Evolutionary conservation across 2,797 vertebrate genomes (phyloP).

Genomic region (Enteromius unitaeniatus): DNA sequence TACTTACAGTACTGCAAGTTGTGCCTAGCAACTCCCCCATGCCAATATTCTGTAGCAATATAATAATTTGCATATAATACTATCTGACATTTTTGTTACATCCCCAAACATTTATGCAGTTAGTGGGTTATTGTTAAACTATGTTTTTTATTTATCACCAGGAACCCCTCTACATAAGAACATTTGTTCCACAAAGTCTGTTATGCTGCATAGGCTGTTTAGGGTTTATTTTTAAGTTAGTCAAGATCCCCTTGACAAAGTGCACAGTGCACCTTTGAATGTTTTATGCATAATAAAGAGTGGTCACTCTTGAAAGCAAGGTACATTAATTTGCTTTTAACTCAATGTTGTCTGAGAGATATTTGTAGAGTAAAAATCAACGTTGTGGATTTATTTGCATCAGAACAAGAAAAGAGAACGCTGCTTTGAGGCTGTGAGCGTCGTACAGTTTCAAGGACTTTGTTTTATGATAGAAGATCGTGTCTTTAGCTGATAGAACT

Average conservation of each 20-base stretch:
- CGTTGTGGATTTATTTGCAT: neutral
- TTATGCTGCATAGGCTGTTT: constrained; percentile 1
- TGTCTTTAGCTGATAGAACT: neutral
- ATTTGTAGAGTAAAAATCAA: neutral
- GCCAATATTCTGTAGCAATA: neutral
- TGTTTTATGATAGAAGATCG: neutral
- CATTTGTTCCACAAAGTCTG: neutral
- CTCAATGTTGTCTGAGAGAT: constrained; percentile 22
- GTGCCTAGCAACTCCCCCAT: neutral
- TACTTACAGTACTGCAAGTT: neutral
- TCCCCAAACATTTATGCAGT: neutral
- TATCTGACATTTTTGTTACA: neutral
- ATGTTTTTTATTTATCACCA: neutral
- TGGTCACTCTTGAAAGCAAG: constrained; percentile 14
- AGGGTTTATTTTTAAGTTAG: neutral
- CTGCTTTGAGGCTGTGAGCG: neutral
- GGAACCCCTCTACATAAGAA: neutral
- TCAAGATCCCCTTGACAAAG: neutral
- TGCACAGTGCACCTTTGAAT: neutral
- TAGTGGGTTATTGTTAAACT: neutral
- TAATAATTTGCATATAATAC: neutral
- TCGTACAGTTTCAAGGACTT: constrained; percentile 1
- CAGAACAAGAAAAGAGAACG: neutral
- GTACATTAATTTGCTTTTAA: constrained; percentile 56
- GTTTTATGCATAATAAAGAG: constrained; percentile 41